phyloP scores from a whole-genome alignment of 35 echinoderm and acorn worm species.

The Lytechinus pictus region DNA sequence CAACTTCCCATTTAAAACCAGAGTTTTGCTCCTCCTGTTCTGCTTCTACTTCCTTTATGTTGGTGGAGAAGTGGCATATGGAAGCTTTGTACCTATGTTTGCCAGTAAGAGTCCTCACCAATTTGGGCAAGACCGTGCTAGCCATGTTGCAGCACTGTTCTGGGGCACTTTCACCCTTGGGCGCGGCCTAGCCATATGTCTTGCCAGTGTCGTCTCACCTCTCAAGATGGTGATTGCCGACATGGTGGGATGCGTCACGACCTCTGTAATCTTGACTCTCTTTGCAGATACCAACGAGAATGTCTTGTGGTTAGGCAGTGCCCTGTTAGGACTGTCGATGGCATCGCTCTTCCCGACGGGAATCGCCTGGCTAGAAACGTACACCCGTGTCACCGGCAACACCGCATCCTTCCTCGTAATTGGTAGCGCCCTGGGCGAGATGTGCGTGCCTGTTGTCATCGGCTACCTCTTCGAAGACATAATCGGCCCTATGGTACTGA shows the following conservation, averaged over 20 bases:
- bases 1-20: slow-evolving; percentile 47
- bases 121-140: slow-evolving; percentile 46
- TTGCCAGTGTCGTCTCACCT: slow-evolving; percentile 71
- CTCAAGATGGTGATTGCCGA: slow-evolving; percentile 72
- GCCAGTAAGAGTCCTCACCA: slow-evolving; percentile 37
- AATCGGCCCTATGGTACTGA: slow-evolving; percentile 34
- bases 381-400: slow-evolving; percentile 71
- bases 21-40: slow-evolving; percentile 71
- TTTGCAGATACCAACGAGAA: slow-evolving; percentile 35
- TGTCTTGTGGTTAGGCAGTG: slow-evolving; percentile 76
- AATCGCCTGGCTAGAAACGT: slow-evolving; percentile 87
- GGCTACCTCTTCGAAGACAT: slow-evolving; percentile 49
- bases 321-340: slow-evolving; percentile 74
- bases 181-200: slow-evolving; percentile 75
- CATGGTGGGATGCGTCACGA: slow-evolving; percentile 52
- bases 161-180: slow-evolving; percentile 87
- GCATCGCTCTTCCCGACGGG: slow-evolving; percentile 89
- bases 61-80: slow-evolving; percentile 77
- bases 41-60: slow-evolving; percentile 89
- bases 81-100: slow-evolving; percentile 80
- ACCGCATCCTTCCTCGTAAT: slow-evolving; percentile 73
- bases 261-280: slow-evolving; percentile 53
- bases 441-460: slow-evolving; percentile 70
- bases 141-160: slow-evolving; percentile 70
- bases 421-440: slow-evolving; percentile 79